phyloP scores from a whole-genome alignment of 2,113 vertebrate genomes.

The Odobenus rosmarus region DNA sequence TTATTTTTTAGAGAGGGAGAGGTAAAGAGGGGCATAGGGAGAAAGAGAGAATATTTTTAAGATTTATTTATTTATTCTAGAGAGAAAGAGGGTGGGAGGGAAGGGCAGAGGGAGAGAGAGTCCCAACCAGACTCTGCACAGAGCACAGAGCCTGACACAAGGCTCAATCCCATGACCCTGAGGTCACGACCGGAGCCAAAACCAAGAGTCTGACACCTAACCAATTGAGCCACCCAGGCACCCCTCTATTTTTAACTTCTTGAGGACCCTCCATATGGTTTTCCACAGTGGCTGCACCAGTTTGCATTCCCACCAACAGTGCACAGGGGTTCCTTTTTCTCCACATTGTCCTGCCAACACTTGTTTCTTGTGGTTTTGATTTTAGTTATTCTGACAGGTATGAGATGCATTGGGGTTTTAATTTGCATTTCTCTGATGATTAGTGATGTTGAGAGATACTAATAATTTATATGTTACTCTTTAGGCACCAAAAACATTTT shows the following conservation, averaged over 20 bases:
- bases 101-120: too few relatives aligned
- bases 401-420: not conserved
- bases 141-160: too few relatives aligned
- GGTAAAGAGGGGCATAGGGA: too few relatives aligned
- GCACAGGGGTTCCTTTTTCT: not conserved
- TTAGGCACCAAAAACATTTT: slow-evolving; percentile 12
- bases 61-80: too few relatives aligned
- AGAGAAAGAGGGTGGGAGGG: too few relatives aligned
- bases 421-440: not conserved
- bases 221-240: too few relatives aligned
- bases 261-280: not conserved
- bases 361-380: not conserved
- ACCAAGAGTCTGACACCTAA: too few relatives aligned
- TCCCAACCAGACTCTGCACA: too few relatives aligned
- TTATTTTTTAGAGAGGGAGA: too few relatives aligned
- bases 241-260: not conserved
- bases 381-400: not conserved
- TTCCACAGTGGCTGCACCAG: not conserved
- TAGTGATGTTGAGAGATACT: not conserved
- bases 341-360: not conserved
- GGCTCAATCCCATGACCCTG: too few relatives aligned
- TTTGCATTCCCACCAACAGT: not conserved
- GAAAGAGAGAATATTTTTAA: too few relatives aligned
- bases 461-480: slow-evolving; percentile 18
- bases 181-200: too few relatives aligned